Evolutionary conservation across 2,113 vertebrate genomes (phyloP).

Genomic region (Psephotus haematonotus): DNA sequence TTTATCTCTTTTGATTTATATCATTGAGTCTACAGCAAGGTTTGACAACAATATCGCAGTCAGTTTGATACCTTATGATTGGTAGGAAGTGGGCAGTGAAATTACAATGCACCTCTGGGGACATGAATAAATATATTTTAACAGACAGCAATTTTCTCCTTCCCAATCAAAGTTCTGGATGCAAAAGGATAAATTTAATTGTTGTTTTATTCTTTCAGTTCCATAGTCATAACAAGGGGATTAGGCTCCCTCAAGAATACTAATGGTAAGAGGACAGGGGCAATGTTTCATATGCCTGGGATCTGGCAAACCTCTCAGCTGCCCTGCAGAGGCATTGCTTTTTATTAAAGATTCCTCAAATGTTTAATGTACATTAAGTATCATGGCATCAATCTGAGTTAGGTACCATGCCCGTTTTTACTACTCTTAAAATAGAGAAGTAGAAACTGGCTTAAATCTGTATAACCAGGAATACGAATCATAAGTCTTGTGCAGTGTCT

Average conservation of each 20-base stretch:
- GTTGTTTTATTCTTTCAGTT: neutral
- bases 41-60: neutral
- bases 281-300: neutral
- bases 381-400: neutral
- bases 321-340: neutral
- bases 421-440: neutral
- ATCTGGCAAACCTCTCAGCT: neutral
- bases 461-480: neutral
- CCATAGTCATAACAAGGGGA: neutral
- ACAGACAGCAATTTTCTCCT: neutral
- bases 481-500: neutral
- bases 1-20: conserved; percentile 41
- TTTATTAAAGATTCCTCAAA: neutral
- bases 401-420: neutral
- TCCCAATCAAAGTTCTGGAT: conserved; percentile 1
- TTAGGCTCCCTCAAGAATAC: neutral
- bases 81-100: conserved; percentile 38
- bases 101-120: conserved; percentile 28
- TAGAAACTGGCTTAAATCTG: neutral
- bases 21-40: conserved; percentile 29
- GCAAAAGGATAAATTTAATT: neutral
- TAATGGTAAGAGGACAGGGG: neutral
- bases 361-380: neutral
- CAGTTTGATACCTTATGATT: conserved; percentile 1
- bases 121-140: conserved; percentile 29